Base-by-base conservation (phyloP, 2,113 vertebrate genomes). In the Meleagris gallopavo region DNA sequence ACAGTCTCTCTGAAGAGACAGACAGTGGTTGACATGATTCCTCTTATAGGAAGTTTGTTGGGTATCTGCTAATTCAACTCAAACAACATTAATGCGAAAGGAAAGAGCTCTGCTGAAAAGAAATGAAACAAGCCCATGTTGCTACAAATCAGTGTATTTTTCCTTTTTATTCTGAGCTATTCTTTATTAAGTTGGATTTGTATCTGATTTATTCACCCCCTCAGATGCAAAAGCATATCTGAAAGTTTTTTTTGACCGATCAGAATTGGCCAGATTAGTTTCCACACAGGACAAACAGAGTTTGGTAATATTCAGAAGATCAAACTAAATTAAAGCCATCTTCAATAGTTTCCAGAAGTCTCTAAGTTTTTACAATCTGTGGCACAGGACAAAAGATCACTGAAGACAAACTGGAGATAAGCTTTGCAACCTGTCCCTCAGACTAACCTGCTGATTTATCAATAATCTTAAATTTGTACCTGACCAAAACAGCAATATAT, bases 91-190 rank as follows among this genome's bases (percentile, higher is more conserved):
- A 67, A 65, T n/a, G 38, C 13, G 65, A 70, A 91, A 30, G 29
- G 41, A 57, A 48, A 38, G 34, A 66, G 38, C 17, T 64, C 60
- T 29, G 29, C n/a, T 54, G 22, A 40, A 80, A 90, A 73, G 25
- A 74, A 78, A 48, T 32, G 64, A 87, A 91, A 46, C 36, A 65
- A 86, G 45, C 8, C 73, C 27, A 69, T 18, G 25, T 34, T 75
- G 48, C 38, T 70, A 61, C 6, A 69, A 22, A 73, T 29, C 17
- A 83, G 76, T 24, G 5, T 7, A 54, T 74, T 74, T 80, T 48
- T 19, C 43, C 38, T 17, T 20, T 96, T 96, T 94, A 90, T 95
- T 95, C 90, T 67, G 36, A 20, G 25, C 81, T 66, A n/a, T 24
- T 75, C 10, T 74, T 62, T 24, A 70, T 3, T 4, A 61, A 83